Conservation (phyloP, 2,888 invertebrate species). For the Gortyna flavago region DNA sequence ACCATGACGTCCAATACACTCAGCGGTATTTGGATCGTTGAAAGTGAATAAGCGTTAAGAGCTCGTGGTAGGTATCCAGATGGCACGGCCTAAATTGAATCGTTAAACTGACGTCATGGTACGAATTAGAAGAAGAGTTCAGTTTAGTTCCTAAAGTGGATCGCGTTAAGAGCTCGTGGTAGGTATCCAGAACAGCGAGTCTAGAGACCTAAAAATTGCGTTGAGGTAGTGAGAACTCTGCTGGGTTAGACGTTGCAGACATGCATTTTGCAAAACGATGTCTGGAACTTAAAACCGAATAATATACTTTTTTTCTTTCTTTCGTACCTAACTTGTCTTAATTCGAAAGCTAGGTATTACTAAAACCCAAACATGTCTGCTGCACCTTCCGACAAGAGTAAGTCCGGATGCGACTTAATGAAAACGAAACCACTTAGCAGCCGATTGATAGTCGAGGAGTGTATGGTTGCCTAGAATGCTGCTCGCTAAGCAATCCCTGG, state of each 20-base stretch:
- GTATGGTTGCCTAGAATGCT: constrained; percentile 21
- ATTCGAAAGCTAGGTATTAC: constrained; percentile 31
- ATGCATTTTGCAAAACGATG: background rate
- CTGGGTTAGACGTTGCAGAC: background rate
- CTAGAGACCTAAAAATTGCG: background rate
- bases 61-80: no score
- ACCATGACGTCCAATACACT: no score
- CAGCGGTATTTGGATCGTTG: no score
- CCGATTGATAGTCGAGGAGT: constrained; percentile 35
- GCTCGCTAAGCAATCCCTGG: constrained; percentile 15
- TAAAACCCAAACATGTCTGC: constrained; percentile 24
- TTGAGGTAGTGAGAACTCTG: background rate
- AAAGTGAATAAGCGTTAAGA: no score
- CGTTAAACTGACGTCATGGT: no score
- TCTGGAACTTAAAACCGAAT: background rate
- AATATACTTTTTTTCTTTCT: background rate
- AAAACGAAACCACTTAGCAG: constrained; percentile 16
- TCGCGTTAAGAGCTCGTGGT: no score
- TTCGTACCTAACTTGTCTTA: background rate
- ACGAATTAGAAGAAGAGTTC: no score
- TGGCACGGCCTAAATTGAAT: no score
- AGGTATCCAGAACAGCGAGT: background rate
- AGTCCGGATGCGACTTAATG: constrained; percentile 5
- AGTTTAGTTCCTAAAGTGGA: no score
- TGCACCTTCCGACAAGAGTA: constrained; percentile 12